Base-by-base conservation (phyloP, 1,140 invertebrate genomes). In the Heliothis subflexa region DNA sequence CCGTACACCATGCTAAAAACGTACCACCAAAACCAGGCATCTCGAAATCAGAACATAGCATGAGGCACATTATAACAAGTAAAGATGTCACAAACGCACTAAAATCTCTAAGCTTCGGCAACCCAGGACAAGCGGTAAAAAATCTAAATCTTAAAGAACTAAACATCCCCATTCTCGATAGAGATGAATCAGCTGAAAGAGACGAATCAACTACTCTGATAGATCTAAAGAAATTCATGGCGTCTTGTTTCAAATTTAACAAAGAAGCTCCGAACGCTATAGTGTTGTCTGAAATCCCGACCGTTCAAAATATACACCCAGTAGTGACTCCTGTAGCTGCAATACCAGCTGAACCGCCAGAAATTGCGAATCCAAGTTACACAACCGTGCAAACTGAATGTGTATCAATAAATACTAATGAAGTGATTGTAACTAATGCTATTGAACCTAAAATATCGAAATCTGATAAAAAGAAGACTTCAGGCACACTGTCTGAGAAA, bases 11-110 rank as follows among this genome's bases (percentile, higher is more conserved):
- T 11, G 73, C 80, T 1, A 87, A 78, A 68, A 74, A 55, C 5
- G n/a, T 62, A 13, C 45, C 14, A 52, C 14, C 59, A 2, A 89
- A 85, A 78, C 68, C 88, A 77, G 87, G 89, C 10, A 79, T 89
- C 33, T 94, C 92, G 0, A 94, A 94, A 88, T 94, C 93, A 4
- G 93, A 94, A 81, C 91, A 94, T 49, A 91, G 81, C 62, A 85
- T 94, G 47, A 81, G 88, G 71, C 85, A 90, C 81, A 87, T 89
- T 11, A 88, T 92, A 54, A 93, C 91, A 59, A 80, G 77, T 16
- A 84, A 90, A 86, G 91, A 94, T 79, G 88, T 91, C 28, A 86
- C 88, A 0, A 88, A 91, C 25, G 89, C 93, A 18, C 76, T 93
- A 12, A 91, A 90, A 79, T 92, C 91, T 7, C 21, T 92, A 49